A percentile compares a stretch with the other conserved stretches of the same genome.
phyloP scores from a whole-genome alignment of 2,797 vertebrate genomes.

The Columba guinea region DNA sequence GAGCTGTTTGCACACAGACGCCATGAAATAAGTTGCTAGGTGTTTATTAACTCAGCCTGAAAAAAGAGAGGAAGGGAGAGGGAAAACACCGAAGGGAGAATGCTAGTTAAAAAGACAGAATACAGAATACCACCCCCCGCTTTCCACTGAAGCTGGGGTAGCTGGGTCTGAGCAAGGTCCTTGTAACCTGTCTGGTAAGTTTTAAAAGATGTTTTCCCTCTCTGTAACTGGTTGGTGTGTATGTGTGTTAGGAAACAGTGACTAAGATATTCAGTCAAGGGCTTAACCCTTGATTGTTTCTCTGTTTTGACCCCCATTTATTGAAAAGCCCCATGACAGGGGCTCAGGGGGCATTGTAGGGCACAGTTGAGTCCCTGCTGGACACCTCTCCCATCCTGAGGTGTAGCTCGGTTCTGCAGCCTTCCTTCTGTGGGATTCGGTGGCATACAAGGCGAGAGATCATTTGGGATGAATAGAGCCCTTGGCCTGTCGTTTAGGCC shows the following conservation, averaged over 20 bases:
- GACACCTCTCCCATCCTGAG: background rate
- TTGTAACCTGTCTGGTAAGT: slow-evolving; percentile 25
- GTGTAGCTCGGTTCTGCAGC: background rate
- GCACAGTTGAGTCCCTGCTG: background rate
- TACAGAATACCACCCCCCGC: background rate
- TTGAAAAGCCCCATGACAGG: background rate
- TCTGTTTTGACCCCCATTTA: background rate
- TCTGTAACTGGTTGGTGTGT: background rate
- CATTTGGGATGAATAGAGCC: slow-evolving; percentile 54
- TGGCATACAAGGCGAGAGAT: slow-evolving; percentile 14
- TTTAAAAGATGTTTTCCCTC: slow-evolving; percentile 54
- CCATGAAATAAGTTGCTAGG: background rate
- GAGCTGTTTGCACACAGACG: slow-evolving; percentile 55
- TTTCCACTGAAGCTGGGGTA: background rate
- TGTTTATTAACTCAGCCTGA: slow-evolving; percentile 51
- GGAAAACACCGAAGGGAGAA: slow-evolving; percentile 1
- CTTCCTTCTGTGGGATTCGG: background rate
- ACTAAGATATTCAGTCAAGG: slow-evolving; percentile 11
- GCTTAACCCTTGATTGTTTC: slow-evolving; percentile 27
- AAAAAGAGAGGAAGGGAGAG: slow-evolving; percentile 4
- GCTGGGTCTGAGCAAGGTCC: background rate
- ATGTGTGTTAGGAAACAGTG: slow-evolving; percentile 40
- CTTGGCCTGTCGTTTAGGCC: slow-evolving; percentile 54
- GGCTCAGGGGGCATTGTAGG: background rate
- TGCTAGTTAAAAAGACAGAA: background rate